Evolutionary conservation across 2,797 vertebrate genomes (phyloP).

Genomic region (Pseudochirops corinnae): DNA sequence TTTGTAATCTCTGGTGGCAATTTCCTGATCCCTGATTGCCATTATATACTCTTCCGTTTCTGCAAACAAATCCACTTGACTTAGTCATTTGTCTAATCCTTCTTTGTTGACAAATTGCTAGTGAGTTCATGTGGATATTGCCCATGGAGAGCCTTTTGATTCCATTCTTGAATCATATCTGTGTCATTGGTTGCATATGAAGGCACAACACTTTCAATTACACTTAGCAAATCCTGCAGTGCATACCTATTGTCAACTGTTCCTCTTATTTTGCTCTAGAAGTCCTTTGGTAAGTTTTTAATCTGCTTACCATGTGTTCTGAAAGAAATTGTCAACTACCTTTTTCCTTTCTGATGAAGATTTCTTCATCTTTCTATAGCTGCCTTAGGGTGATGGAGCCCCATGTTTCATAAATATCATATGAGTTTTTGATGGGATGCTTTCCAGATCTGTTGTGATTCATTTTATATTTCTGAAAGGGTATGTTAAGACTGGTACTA

Average conservation of each 20-base stretch:
- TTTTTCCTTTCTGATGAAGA: neutral
- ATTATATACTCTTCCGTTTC: neutral
- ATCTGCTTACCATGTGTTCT: neutral
- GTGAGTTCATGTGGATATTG: neutral
- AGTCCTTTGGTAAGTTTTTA: neutral
- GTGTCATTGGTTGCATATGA: neutral
- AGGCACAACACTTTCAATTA: neutral
- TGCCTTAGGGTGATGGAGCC: neutral
- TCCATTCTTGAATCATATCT: neutral
- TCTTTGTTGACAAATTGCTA: neutral
- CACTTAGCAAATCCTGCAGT: neutral
- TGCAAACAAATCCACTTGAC: neutral
- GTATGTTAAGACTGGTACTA: neutral
- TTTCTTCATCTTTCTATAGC: neutral
- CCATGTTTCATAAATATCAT: neutral
- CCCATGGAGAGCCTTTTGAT: neutral
- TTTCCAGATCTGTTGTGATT: neutral
- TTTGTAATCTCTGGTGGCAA: neutral
- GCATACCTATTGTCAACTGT: neutral
- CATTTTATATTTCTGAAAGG: neutral
- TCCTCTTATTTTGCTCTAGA: neutral
- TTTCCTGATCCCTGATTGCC: neutral
- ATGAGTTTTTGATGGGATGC: neutral
- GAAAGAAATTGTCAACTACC: neutral
- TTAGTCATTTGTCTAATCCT: neutral